A percentile compares a stretch with the other conserved stretches of the same genome.
Evolutionary conservation across 2,888 invertebrate genomes (phyloP).

Genomic region (Sphecodes monilicornis): DNA sequence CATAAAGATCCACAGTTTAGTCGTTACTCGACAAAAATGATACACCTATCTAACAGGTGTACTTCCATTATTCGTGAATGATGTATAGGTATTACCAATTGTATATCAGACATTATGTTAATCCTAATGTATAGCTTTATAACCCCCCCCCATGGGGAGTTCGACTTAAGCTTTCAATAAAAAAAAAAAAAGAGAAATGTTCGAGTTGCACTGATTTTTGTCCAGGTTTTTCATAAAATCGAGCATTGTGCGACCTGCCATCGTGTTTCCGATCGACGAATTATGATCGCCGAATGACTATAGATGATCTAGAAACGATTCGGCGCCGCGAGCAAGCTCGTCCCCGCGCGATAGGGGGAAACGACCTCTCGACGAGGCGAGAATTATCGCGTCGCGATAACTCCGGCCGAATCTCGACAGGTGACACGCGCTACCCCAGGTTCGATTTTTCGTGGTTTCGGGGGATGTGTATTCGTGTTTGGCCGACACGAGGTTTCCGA

Average conservation of each 20-base stretch:
- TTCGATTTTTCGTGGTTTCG: slow-evolving; percentile 15
- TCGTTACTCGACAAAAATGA: too few relatives aligned
- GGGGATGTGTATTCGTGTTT: not conserved
- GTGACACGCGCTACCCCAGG: slow-evolving; percentile 1
- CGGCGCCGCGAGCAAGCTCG: not conserved
- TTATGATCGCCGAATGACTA: not conserved
- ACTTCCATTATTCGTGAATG: too few relatives aligned
- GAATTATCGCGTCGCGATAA: slow-evolving; percentile 11
- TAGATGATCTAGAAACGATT: not conserved
- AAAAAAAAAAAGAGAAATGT: too few relatives aligned
- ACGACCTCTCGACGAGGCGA: not conserved
- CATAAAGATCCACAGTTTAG: too few relatives aligned
- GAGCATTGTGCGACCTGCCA: too few relatives aligned
- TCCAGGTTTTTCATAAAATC: not conserved
- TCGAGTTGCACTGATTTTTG: not conserved
- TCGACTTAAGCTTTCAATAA: too few relatives aligned
- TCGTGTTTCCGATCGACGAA: not conserved
- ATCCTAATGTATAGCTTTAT: too few relatives aligned
- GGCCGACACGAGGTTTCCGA: not conserved
- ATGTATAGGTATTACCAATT: too few relatives aligned
- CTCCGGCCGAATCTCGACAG: slow-evolving; percentile 5
- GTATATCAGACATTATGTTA: too few relatives aligned
- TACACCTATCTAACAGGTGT: too few relatives aligned
- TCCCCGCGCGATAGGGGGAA: not conserved
- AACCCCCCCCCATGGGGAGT: too few relatives aligned